Evolutionary conservation across 2,113 vertebrate genomes (phyloP).

Genomic region (Mola mola): DNA sequence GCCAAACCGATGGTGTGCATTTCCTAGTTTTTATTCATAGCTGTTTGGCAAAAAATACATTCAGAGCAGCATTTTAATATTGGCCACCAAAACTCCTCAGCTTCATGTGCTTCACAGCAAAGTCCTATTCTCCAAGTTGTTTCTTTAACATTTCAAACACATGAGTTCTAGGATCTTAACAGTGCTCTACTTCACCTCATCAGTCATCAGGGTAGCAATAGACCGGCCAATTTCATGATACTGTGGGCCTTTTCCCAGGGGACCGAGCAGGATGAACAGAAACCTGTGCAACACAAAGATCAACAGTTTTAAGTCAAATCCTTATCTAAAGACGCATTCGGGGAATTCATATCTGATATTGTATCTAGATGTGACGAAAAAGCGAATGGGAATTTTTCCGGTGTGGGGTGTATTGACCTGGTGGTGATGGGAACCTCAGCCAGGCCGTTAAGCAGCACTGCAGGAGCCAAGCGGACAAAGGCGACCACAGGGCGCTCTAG

Average conservation of each 20-base stretch:
- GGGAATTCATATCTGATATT: no score
- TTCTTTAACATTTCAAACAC: no score
- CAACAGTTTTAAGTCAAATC: slow-evolving; percentile 14
- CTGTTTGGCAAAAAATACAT: background rate
- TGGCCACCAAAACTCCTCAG: no score
- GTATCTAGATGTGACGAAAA: no score
- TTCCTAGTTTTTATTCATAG: background rate
- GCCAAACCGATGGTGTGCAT: background rate
- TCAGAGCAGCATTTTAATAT: background rate
- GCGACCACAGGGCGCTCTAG: slow-evolving; percentile 95
- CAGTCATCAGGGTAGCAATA: slow-evolving; percentile 98
- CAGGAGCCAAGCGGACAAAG: slow-evolving; percentile 93
- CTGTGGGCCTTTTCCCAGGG: slow-evolving; percentile 94
- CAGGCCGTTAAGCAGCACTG: slow-evolving; percentile 92
- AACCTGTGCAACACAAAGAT: slow-evolving; percentile 83
- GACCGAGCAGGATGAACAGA: slow-evolving; percentile 96
- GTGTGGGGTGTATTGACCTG: slow-evolving; percentile 79
- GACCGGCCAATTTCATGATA: slow-evolving; percentile 99
- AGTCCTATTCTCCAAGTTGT: no score
- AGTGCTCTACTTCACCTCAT: slow-evolving; percentile 86
- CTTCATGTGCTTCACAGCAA: no score
- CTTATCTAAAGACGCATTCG: slow-evolving; percentile 9
- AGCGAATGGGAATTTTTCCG: background rate
- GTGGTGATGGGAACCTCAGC: slow-evolving; percentile 97
- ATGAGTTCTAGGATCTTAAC: background rate